phyloP scores from a whole-genome alignment of 2,888 invertebrate species.

The Acrobasis suavella region DNA sequence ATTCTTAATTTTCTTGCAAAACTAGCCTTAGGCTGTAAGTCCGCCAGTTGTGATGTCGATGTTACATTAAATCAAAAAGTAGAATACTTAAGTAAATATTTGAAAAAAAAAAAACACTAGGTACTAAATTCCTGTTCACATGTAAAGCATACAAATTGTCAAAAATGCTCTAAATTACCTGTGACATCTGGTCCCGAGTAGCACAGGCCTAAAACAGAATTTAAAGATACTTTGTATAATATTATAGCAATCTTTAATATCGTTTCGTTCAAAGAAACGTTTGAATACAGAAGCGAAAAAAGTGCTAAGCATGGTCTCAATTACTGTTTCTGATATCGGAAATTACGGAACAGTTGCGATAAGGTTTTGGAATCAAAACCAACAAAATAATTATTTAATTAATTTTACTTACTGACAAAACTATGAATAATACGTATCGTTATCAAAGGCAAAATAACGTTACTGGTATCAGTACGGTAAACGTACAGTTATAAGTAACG shows the following conservation, averaged over 20 bases:
- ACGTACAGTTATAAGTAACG: too few relatives aligned
- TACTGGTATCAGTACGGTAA: too few relatives aligned
- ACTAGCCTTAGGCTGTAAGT: too few relatives aligned
- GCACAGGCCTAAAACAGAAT: conserved; percentile 78
- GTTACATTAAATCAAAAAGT: too few relatives aligned
- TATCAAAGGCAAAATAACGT: too few relatives aligned
- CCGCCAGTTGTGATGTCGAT: too few relatives aligned
- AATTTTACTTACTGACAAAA: too few relatives aligned
- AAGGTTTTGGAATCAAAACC: too few relatives aligned
- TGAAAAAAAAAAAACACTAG: not conserved
- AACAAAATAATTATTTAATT: too few relatives aligned
- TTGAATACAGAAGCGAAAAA: conserved; percentile 29
- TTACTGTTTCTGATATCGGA: not conserved
- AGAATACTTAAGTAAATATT: not conserved
- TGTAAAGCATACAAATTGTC: not conserved
- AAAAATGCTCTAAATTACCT: conserved; percentile 55
- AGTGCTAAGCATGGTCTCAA: not conserved
- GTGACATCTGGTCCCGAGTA: conserved; percentile 65
- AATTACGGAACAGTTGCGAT: not conserved
- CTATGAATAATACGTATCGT: too few relatives aligned
- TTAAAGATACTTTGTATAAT: conserved; percentile 66
- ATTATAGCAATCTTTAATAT: conserved; percentile 53
- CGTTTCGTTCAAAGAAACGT: conserved; percentile 35
- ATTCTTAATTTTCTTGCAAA: too few relatives aligned
- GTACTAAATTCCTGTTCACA: not conserved